A percentile compares a stretch with the other conserved stretches of the same genome.
phyloP scores from a whole-genome alignment of 2,113 vertebrate species.

The Panthera tigris region DNA sequence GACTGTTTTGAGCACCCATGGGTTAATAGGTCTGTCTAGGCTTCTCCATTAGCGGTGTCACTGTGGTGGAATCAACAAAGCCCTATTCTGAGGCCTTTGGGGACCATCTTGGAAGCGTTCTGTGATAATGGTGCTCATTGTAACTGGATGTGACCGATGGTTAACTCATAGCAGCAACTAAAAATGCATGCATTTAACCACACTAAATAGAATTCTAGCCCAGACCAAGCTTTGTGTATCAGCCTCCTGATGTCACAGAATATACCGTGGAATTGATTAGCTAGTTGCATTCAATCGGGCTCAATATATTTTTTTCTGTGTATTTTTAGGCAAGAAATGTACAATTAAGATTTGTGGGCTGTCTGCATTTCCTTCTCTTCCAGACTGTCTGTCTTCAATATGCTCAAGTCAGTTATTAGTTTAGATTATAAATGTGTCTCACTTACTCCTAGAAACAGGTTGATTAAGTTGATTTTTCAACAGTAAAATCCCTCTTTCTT shows the following conservation, averaged over 20 bases:
- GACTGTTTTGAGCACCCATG: background rate
- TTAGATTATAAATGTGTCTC: slow-evolving; percentile 31
- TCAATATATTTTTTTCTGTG: background rate
- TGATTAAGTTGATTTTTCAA: slow-evolving; percentile 58
- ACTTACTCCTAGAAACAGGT: slow-evolving; percentile 19
- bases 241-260: background rate
- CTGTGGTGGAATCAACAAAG: slow-evolving; percentile 36
- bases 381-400: background rate
- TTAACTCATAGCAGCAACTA: slow-evolving; percentile 37
- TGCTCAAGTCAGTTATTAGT: background rate
- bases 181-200: slow-evolving; percentile 39
- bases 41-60: background rate
- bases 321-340: background rate
- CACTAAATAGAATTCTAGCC: background rate
- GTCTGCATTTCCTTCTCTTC: background rate
- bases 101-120: slow-evolving; percentile 14
- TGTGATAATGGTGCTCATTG: slow-evolving; percentile 63
- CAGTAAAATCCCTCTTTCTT: slow-evolving; percentile 10
- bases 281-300: background rate
- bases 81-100: slow-evolving; percentile 14
- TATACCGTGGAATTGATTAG: background rate
- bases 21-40: background rate
- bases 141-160: slow-evolving; percentile 52
- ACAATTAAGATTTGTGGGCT: background rate
- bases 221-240: slow-evolving; percentile 2